Evolutionary conservation across 2,888 invertebrate species (phyloP), one percentile per base, ranked within the genome.

Genomic region (Drosophila birchii): DNA sequence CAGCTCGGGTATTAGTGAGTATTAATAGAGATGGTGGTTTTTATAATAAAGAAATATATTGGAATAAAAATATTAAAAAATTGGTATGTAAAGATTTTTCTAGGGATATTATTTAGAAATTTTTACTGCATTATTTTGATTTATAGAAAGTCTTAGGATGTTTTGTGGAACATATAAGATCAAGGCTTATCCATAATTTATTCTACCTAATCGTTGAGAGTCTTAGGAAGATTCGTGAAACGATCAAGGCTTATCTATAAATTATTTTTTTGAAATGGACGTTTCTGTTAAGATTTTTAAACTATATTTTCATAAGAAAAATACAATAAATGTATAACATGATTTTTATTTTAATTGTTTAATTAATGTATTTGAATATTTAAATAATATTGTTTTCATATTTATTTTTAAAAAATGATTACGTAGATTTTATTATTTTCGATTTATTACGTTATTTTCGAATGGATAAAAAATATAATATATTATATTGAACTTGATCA

Each of bases 1-100:
- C 76, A 76, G 56, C 60, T 41, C 5, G 32, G 9, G 5, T 20
- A 16, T 34, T 1, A 34, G 20, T 36, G 26, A n/a, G 49, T 26
- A 54, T 36, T 26, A n/a, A 45, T 26, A 54, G 36, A 16, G 23
- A 12, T 55, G 44, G 38, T 41, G 34, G 20, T 1, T 20, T 12
- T 4, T 14, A 0, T 34, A 18, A 18, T 18, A 39, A 18, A 11
- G 7, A 49, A 14, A 32, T 14, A 32, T 8, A 49, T 8, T 3
- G 1, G 2, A 8, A 7, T 2, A 5, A 26, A 26, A 16, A 16
- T 16, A 29, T 32, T 12, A 1, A 12, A 32, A 12, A 6, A 5
- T n/a, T 0, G 7, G 5, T 3, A 45, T 2, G 4, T 16, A 26
- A 16, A 45, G 9, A 3, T 26, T 26, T 26, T 2, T 8, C 2